Base-by-base conservation (phyloP, 2,888 invertebrate genomes). In the Flexamia atlantica region DNA sequence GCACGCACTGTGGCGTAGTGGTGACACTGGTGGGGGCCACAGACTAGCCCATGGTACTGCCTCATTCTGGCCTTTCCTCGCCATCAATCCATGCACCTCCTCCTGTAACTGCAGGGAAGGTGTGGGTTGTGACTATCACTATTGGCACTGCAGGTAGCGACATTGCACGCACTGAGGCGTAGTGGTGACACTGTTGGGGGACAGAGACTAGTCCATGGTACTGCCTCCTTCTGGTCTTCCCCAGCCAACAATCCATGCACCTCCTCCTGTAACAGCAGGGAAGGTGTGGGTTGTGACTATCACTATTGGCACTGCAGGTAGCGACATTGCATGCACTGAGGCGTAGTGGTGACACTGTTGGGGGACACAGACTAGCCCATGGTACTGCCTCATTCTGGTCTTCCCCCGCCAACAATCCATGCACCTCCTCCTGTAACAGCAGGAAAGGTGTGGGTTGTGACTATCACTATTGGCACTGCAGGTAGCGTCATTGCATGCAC, bases 21-120 rank as follows among this genome's bases (percentile, higher is more conserved):
- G n/a, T 4, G 46, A 46, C 46, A 46, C 46, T 46, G 46, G 46
- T 17, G 46, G 46, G 2, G 46, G 46, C 7, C 46, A 46, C 46
- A 46, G 46, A 17, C 7, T 46, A 46, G 12, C 12, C 46, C n/a
- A 46, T 46, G n/a, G 46, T 36, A 46, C 7, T 46, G 46, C 46
- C 46, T 46, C 46, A 2, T 46, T 46, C 46, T 46, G 46, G 46
- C n/a, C 46, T 17, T 46, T 17, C n/a, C 46, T 17, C 46, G 3
- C 9, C 36, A 36, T 7, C 36, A 36, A 36, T 4, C 36, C 36
- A 7, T 36, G 36, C 9, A 36, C 36, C 36, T 36, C 36, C 36
- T 36, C 36, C 36, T 36, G 36, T 9, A 36, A 36, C 36, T 7
- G 40, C 85, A 85, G 76, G 83, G 83, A 4, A 82, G 0, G 81